Evolutionary conservation across 2,888 invertebrate species (phyloP).

Genomic region (Sinohyriopsis cumingii): DNA sequence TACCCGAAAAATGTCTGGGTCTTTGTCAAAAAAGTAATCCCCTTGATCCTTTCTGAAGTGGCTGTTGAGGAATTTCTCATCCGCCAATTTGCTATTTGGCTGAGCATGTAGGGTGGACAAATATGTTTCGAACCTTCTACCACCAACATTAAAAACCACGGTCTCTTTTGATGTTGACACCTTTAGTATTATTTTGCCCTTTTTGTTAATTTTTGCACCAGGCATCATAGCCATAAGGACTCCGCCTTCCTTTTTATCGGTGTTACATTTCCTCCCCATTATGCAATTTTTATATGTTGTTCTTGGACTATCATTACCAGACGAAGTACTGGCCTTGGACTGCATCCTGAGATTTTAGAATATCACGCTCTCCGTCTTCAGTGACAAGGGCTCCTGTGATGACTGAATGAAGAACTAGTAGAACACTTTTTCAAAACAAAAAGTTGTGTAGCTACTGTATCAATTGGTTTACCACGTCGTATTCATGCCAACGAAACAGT

Average conservation of each 20-base stretch:
- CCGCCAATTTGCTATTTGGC: constrained; percentile 35
- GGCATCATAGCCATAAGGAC: constrained; percentile 15
- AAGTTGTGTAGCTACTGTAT: no score
- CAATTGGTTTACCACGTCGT: no score
- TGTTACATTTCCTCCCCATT: no score
- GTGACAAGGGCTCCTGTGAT: no score
- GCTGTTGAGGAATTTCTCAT: constrained; percentile 34
- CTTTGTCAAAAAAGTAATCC: constrained; percentile 54
- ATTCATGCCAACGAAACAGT: no score
- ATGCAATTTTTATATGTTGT: no score
- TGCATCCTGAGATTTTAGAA: no score
- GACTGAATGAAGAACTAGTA: no score
- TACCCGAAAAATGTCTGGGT: constrained; percentile 50
- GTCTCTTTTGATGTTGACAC: constrained; percentile 16
- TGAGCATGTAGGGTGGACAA: constrained; percentile 38
- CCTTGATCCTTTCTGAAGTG: constrained; percentile 25
- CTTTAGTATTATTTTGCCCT: constrained; percentile 1
- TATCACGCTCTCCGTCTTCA: no score
- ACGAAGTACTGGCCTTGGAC: no score
- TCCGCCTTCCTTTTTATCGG: neutral
- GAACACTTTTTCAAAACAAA: no score
- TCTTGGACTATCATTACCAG: no score
- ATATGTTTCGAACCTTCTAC: constrained; percentile 52
- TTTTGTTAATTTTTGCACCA: constrained; percentile 19
- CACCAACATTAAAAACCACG: constrained; percentile 54